Base-by-base conservation (phyloP, 2,888 invertebrate genomes). In the Gibbula magus region DNA sequence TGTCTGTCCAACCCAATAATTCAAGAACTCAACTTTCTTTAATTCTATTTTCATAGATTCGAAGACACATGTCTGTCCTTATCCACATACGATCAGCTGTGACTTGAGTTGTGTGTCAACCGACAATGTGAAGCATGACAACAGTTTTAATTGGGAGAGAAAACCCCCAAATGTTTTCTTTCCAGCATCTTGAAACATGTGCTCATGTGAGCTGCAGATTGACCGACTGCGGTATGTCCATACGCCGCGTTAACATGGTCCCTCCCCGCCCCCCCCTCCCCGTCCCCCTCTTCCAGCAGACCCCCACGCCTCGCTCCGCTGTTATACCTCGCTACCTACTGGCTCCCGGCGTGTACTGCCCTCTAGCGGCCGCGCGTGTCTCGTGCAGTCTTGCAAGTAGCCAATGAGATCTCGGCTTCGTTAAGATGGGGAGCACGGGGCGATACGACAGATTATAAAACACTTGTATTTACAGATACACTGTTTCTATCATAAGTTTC, bases 341-440 rank as follows among this genome's bases (percentile, higher is more conserved):
- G 45, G 45, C 45, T 45, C 45, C 13, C 5, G 45, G 45, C 45
- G 5, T 10, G 18, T 25, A 25, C 61, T 61, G 61, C 61, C 61
- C 61, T 61, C 61, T 61, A 29, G 61, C 61, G 61, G 61, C 25
- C 61, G 61, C 61, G 61, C 61, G 61, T 61, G 61, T 61, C 61
- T 61, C 61, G n/a, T 61, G 61, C 61, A 29, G 61, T 29, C 61
- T 61, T 29, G 16, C 61, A 61, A 61, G 29, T 29, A 61, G 61
- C 61, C 61, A 61, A 61, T 61, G 61, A 61, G 25, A 22, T 25
- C 29, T 16, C 29, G 3, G 61, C 29, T 61, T 29, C 13, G 61
- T 61, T 29, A 61, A 61, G 61, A 61, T 61, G 61, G 61, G 29
- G 25, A 16, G 29, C 13, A 61, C 56, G 61, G 61, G 29, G 29